Conservation (phyloP, 2,888 invertebrate species). For the Acheta domesticus region DNA sequence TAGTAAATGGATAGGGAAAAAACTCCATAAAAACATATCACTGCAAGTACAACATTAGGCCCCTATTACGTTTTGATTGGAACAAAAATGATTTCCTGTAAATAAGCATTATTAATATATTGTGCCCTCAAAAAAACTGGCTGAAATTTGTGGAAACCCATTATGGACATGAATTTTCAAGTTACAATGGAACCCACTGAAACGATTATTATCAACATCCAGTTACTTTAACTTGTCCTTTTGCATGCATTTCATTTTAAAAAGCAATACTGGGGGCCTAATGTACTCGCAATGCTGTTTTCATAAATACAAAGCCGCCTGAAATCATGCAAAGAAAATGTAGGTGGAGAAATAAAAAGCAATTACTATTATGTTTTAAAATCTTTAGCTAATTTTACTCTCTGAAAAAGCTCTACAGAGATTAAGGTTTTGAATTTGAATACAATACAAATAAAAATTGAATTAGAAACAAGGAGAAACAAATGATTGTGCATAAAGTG, state of each 20-base stretch:
- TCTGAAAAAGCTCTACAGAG: conserved; percentile 39
- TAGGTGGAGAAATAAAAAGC: conserved; percentile 37
- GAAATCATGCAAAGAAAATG: conserved; percentile 40
- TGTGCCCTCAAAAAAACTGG: conserved; percentile 27
- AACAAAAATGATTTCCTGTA: conserved; percentile 30
- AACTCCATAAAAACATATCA: conserved; percentile 31
- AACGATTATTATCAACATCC: conserved; percentile 31
- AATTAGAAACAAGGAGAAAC: conserved; percentile 36
- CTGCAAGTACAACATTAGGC: conserved; percentile 37
- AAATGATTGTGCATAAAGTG: conserved; percentile 35
- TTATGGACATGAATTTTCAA: conserved; percentile 30
- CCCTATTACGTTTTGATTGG: conserved; percentile 27
- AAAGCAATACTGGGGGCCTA: conserved; percentile 30
- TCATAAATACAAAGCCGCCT: conserved; percentile 37
- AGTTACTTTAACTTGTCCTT: conserved; percentile 40
- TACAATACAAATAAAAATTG: conserved; percentile 38
- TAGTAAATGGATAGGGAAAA: neutral
- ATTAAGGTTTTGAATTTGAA: conserved; percentile 37
- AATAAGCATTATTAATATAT: conserved; percentile 29
- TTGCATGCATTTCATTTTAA: conserved; percentile 31
- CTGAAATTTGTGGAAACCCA: conserved; percentile 34
- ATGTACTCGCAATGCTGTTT: conserved; percentile 38
- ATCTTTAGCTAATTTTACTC: conserved; percentile 39
- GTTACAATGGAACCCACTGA: conserved; percentile 25
- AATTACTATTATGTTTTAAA: conserved; percentile 36